Conservation (phyloP, 2,797 vertebrate species). For the Neosilurus mollespiculum region DNA sequence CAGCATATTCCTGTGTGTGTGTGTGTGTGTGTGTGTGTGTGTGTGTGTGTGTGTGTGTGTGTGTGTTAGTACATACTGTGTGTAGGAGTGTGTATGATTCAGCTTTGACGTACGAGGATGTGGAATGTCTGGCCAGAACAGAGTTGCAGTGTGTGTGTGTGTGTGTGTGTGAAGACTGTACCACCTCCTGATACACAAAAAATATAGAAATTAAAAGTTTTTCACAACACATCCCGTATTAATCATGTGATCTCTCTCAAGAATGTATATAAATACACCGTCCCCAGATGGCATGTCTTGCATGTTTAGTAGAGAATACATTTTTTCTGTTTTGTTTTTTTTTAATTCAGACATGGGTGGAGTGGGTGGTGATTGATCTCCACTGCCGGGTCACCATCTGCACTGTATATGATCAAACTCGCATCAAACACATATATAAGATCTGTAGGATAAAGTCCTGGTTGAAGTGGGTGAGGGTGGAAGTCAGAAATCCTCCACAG, state of each 20-base stretch:
- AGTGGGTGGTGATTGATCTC: not conserved
- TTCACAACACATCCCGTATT: not conserved
- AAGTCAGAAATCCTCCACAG: not conserved
- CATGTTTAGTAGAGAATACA: not conserved
- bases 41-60: conserved; percentile 18
- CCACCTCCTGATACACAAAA: not conserved
- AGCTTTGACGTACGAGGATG: not conserved
- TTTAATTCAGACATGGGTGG: too few relatives aligned
- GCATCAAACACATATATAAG: not conserved
- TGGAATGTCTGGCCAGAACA: not conserved
- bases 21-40: conserved; percentile 26
- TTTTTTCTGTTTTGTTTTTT: not conserved
- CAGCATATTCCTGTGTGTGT: conserved; percentile 32
- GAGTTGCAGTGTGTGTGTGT: not conserved
- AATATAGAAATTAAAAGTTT: not conserved
- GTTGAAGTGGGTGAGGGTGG: not conserved
- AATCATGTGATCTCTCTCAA: not conserved
- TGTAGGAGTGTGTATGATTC: conserved; percentile 13
- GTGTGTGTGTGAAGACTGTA: not conserved
- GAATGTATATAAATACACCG: not conserved
- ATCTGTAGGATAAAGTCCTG: not conserved
- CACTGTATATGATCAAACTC: not conserved
- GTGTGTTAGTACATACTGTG: not conserved
- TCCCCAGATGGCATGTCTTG: not conserved
- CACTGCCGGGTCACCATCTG: not conserved